These are phyloP conservation scores for Lasius fuliginosus DNA, from an alignment of 2,888 invertebrate species.

Conservation along the genomic window DNA sequence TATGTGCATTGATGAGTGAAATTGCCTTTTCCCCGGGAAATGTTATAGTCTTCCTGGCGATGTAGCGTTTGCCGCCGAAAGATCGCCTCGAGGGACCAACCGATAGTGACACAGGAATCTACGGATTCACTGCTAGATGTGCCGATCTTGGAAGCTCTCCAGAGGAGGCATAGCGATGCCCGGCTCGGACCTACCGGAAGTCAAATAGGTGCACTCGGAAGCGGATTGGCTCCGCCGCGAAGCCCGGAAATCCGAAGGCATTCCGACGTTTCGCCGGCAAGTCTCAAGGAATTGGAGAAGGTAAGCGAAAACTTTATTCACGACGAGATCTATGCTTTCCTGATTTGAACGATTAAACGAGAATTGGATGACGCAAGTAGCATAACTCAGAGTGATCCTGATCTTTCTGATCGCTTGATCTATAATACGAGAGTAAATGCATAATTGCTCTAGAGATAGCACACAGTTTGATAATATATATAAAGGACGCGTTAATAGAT, in stretches of 20 bases:
- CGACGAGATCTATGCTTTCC: not conserved
- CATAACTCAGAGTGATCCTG: not conserved
- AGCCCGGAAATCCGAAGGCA: conserved; percentile 94
- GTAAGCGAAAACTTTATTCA: conserved; percentile 86
- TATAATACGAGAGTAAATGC: not conserved
- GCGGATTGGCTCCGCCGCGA: conserved; percentile 93
- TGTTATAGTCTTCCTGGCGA: conserved; percentile 89
- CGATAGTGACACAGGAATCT: conserved; percentile 92
- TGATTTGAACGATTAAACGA: not conserved
- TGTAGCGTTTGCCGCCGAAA: conserved; percentile 96
- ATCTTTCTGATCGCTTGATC: conserved; percentile 12
- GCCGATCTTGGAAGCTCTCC: conserved; percentile 92
- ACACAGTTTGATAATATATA: not conserved
- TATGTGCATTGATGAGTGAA: not conserved
- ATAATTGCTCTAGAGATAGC: not conserved
- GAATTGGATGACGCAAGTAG: not conserved
- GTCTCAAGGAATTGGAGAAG: conserved; percentile 95
- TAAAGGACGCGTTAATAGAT: not conserved
- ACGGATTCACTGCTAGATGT: conserved; percentile 94
- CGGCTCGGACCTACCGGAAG: conserved; percentile 88
- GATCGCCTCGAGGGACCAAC: conserved; percentile 91
- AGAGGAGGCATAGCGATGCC: conserved; percentile 93
- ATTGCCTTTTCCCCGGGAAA: not conserved
- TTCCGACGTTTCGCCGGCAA: conserved; percentile 95
- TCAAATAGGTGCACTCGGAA: conserved; percentile 86